Evolutionary conservation across 2,888 invertebrate species (phyloP), one percentile per base, ranked within the genome.

Genomic region (Magallana nippona): DNA sequence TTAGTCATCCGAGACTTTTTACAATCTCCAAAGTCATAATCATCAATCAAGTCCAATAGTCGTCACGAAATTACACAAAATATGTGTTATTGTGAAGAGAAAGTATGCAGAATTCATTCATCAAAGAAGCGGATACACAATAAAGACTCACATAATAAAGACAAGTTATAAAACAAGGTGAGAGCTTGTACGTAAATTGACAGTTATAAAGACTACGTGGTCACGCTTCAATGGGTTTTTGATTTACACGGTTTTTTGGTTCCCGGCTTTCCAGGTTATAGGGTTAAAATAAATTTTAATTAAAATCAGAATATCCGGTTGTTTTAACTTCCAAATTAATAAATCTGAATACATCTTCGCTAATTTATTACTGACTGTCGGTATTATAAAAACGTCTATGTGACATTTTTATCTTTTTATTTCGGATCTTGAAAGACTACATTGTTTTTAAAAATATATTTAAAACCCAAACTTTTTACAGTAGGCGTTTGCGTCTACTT

Each of bases 91-190:
- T 71, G 71, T 71, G 71, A 27, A 71, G 1, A 71, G 44, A 71
- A 71, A 71, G 13, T 32, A 32, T 71, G 27, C 32, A 71, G 22
- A 71, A 71, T 71, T 71, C 71, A 71, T 71, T 71, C 71, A 71
- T 71, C 71, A 71, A 44, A 71, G 71, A 71, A 71, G 13, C 71
- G 71, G 71, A 71, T 71, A 71, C 71, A 22, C 22, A 71, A 27
- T 32, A 27, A 22, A 27, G 71, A 71, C 71, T 71, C 27, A 27
- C 44, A 27, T 2, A 32, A 71, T 22, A 71, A 71, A 27, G 71
- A 71, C 71, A 71, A 71, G 32, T 71, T 71, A 71, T 15, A 32
- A 32, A 71, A 71, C 71, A 71, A 71, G 71, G 71, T 71, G 71
- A 71, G 71, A 71, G 27, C 27, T 71, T 22, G 71, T 71, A 71